Conservation (phyloP, 2,888 invertebrate genomes). For the Strigamia transsilvanica region DNA sequence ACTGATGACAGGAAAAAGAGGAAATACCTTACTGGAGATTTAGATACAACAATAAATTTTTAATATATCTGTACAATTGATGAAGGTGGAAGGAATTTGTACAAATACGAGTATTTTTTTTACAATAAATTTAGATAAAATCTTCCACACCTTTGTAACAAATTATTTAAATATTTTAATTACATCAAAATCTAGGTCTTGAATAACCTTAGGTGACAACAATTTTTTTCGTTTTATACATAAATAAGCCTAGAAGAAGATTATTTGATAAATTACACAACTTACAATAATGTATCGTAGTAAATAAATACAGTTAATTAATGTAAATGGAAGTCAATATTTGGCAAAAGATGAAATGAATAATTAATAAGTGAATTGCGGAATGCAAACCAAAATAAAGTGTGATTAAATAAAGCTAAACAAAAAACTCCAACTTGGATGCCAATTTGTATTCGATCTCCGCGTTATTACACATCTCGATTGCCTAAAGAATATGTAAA, state of each 20-base stretch:
- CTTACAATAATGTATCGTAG: slow-evolving; percentile 17
- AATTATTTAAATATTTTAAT: slow-evolving; percentile 35
- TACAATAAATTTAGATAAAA: slow-evolving; percentile 41
- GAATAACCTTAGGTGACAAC: slow-evolving; percentile 1
- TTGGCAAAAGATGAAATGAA: slow-evolving; percentile 36
- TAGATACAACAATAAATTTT: slow-evolving; percentile 43
- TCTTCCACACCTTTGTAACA: slow-evolving; percentile 27
- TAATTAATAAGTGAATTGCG: not conserved
- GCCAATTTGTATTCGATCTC: slow-evolving; percentile 89
- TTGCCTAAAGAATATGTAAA: slow-evolving; percentile 70
- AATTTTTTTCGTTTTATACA: slow-evolving; percentile 10
- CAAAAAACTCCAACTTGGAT: slow-evolving; percentile 88
- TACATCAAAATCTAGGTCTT: slow-evolving; percentile 28
- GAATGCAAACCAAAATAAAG: slow-evolving; percentile 22
- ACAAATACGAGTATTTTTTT: slow-evolving; percentile 40
- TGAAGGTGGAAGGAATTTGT: slow-evolving; percentile 29
- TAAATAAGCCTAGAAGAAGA: slow-evolving; percentile 29
- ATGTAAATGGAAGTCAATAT: slow-evolving; percentile 34
- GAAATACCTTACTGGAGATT: not conserved
- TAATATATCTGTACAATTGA: slow-evolving; percentile 43
- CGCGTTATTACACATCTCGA: slow-evolving; percentile 94
- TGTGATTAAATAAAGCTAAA: slow-evolving; percentile 67
- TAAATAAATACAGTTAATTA: slow-evolving; percentile 36
- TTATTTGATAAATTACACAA: slow-evolving; percentile 25
- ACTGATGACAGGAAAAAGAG: not conserved